Evolutionary conservation across 2,797 vertebrate species (phyloP).

Genomic region (Diplodus sargus): DNA sequence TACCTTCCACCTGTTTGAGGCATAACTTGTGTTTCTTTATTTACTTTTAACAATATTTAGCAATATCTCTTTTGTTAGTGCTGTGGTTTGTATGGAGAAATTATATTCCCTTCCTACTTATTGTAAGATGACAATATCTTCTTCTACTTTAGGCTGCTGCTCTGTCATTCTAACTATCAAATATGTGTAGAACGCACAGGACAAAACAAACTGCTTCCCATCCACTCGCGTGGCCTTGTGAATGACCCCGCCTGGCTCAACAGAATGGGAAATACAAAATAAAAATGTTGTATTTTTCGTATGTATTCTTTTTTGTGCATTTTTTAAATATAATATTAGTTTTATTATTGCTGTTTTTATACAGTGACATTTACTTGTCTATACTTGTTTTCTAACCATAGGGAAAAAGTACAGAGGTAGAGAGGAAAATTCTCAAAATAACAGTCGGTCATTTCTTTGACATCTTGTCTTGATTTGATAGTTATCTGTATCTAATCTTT

Average conservation of each 20-base stretch:
- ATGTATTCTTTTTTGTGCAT: not conserved
- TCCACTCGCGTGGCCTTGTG: no score
- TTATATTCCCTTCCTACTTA: conserved; percentile 17
- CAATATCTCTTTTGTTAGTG: conserved; percentile 1
- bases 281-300: no score
- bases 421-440: not conserved
- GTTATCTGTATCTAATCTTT: no score
- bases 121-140: not conserved
- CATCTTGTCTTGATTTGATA: not conserved
- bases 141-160: not conserved
- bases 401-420: not conserved
- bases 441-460: not conserved
- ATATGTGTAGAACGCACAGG: not conserved
- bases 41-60: not conserved
- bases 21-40: not conserved
- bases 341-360: not conserved
- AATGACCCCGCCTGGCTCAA: no score
- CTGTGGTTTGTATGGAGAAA: not conserved
- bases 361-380: not conserved
- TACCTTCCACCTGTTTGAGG: not conserved
- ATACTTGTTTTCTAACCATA: not conserved
- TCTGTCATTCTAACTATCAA: conserved; percentile 17
- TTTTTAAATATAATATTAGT: not conserved
- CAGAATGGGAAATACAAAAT: not conserved
- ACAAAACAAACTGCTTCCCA: not conserved